Percentiles rank a stretch among this genome's conserved stretches.
Conservation (phyloP, 2,888 invertebrate genomes). For the Dorcus hopei region DNA sequence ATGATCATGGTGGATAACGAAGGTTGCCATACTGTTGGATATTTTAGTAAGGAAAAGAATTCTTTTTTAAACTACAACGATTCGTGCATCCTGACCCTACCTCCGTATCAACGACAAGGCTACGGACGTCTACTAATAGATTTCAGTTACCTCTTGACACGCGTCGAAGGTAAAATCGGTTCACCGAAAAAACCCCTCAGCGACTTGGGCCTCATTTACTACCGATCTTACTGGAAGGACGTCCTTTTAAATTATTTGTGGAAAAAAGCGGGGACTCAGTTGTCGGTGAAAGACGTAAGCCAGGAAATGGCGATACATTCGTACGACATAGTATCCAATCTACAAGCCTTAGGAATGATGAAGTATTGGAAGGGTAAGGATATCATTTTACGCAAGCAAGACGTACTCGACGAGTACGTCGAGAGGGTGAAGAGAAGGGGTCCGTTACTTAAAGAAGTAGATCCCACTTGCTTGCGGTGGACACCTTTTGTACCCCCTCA, state of each 20-base stretch:
- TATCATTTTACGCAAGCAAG: slow-evolving; percentile 91
- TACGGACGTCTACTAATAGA: slow-evolving; percentile 97
- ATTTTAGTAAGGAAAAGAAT: slow-evolving; percentile 98
- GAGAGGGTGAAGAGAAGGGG: slow-evolving; percentile 76
- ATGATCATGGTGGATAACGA: slow-evolving; percentile 91
- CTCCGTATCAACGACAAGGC: slow-evolving; percentile 94
- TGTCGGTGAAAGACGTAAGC: slow-evolving; percentile 87
- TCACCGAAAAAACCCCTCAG: slow-evolving; percentile 98
- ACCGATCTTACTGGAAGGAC: slow-evolving; percentile 98
- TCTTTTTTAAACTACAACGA: slow-evolving; percentile 98
- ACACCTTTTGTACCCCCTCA: slow-evolving; percentile 69
- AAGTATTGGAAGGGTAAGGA: slow-evolving; percentile 99
- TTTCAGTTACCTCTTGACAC: slow-evolving; percentile 97
- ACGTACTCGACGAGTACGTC: slow-evolving; percentile 89
- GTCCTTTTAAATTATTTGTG: slow-evolving; percentile 88
- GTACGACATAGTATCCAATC: slow-evolving; percentile 95
- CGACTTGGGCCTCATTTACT: slow-evolving; percentile 94
- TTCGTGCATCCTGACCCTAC: slow-evolving; percentile 94
- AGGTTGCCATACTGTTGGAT: slow-evolving; percentile 94
- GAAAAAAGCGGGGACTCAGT: slow-evolving; percentile 81
- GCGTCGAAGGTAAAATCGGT: slow-evolving; percentile 96
- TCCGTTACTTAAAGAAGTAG: slow-evolving; percentile 79
- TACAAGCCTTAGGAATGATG: slow-evolving; percentile 95
- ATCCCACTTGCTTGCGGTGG: slow-evolving; percentile 85
- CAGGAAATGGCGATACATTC: slow-evolving; percentile 94